Evolutionary conservation across 2,888 invertebrate species (phyloP).

Genomic region (Nebria salina): DNA sequence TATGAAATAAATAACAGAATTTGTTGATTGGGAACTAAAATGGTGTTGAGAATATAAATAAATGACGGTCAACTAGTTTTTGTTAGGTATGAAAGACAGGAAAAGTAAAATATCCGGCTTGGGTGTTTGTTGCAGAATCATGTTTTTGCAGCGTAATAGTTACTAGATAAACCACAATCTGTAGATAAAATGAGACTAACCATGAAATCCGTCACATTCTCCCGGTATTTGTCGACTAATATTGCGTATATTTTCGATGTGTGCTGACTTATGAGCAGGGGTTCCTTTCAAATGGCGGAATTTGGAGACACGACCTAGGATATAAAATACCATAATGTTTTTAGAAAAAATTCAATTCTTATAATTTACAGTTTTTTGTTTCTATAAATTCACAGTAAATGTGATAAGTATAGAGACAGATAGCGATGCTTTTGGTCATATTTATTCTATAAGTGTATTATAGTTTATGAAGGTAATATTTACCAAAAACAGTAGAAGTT

Average conservation of each 20-base stretch:
- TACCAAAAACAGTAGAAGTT: slow-evolving; percentile 87
- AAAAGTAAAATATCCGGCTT: no score
- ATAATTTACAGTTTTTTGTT: background rate
- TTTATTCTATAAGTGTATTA: background rate
- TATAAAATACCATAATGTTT: slow-evolving; percentile 38
- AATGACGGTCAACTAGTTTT: no score
- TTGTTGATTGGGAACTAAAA: slow-evolving; percentile 23
- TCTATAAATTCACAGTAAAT: background rate
- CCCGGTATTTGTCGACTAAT: slow-evolving; percentile 91
- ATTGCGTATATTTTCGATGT: slow-evolving; percentile 91
- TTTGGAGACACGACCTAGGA: slow-evolving; percentile 83
- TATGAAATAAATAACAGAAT: slow-evolving; percentile 56
- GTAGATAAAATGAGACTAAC: slow-evolving; percentile 61
- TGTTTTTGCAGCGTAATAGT: no score
- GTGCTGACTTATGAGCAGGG: slow-evolving; percentile 87
- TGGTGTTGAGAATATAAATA: background rate
- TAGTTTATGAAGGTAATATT: slow-evolving; percentile 45
- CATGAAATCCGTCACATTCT: slow-evolving; percentile 93
- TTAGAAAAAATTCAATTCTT: slow-evolving; percentile 9
- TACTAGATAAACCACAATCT: no score
- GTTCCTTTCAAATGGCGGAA: slow-evolving; percentile 93
- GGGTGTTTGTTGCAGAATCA: no score
- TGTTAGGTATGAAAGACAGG: no score
- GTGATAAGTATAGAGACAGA: background rate
- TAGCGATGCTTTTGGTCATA: background rate